Evolutionary conservation across 23 tunicate species (phyloP), one percentile per base, ranked within the genome.

Genomic region (Clavelina lepadiformis): DNA sequence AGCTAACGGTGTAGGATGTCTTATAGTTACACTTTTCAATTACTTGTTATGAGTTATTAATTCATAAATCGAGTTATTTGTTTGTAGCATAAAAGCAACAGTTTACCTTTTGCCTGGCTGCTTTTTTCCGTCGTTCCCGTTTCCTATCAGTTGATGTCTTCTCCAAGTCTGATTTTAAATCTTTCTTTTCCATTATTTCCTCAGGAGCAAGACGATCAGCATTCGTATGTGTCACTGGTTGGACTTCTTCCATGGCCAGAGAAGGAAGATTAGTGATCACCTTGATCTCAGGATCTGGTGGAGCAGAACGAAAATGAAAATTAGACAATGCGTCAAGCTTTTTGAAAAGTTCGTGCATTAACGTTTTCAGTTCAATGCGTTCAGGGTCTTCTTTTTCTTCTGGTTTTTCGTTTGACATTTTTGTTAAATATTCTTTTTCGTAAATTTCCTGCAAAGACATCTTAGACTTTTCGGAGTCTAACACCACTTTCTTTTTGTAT

Each of bases 201-300:
- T 86, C 95, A 24, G 95, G 95, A 31, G 95, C 95, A 3, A 86
- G 77, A 31, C 50, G 31, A n/a, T 78, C 45, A 13, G 95, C 74
- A 4, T 78, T 81, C 0, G 95, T 38, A 37, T 86, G 80, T 5
- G 85, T 45, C 0, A 78, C 60, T 18, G 95, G 95, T 47, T 86
- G 95, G 3, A 86, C 95, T 20, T 86, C 95, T 65, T 86, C 95
- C 74, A 70, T 66, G 31, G 83, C 64, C 5, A 86, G 67, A 0
- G 95, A 45, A 5, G 95, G 80, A 18, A 77, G 56, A 45, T 85
- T 85, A 1, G 71, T 69, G 21, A 86, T 37, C 11, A 74, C 81
- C 45, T 73, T 65, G 4, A 84, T 77, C 58, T 84, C 80, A 20
- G 95, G 95, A 28, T 78, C 85, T 46, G 95, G 85, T n/a, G 61